phyloP scores from a whole-genome alignment of 1,140 invertebrate species.

The Pteromalus puparum region DNA sequence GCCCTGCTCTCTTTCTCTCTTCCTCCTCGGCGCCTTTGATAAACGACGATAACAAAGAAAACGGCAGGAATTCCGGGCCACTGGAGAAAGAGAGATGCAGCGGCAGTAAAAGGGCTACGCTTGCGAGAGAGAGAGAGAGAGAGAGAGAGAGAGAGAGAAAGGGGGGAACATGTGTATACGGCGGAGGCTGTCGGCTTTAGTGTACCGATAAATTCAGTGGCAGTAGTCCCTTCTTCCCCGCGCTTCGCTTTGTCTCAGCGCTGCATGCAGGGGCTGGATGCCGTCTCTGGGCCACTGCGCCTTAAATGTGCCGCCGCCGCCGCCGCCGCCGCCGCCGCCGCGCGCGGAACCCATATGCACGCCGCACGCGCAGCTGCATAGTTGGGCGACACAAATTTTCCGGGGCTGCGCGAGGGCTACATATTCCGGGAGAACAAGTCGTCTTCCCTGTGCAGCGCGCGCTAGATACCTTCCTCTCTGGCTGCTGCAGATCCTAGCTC shows the following conservation, averaged over 20 bases:
- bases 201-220: slow-evolving; percentile 59
- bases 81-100: neutral
- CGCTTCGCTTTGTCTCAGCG: neutral
- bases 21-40: slow-evolving; percentile 4
- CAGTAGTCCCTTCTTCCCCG: neutral
- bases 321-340: too few species aligned
- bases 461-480: neutral
- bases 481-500: too few species aligned
- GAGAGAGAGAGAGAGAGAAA: neutral
- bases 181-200: slow-evolving; percentile 56
- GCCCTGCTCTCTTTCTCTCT: neutral
- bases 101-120: neutral
- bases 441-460: neutral
- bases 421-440: slow-evolving; percentile 45
- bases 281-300: slow-evolving; percentile 9
- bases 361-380: neutral
- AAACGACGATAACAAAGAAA: slow-evolving; percentile 36
- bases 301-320: slow-evolving; percentile 26
- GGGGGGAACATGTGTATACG: slow-evolving; percentile 22
- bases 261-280: neutral
- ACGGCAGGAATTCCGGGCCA: neutral
- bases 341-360: neutral
- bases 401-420: slow-evolving; percentile 47
- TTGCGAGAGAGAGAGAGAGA: too few species aligned
- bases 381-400: slow-evolving; percentile 60